These are phyloP conservation scores for Oppia nitens DNA, from an alignment of 1,140 invertebrate species.

Conservation along the genomic window DNA sequence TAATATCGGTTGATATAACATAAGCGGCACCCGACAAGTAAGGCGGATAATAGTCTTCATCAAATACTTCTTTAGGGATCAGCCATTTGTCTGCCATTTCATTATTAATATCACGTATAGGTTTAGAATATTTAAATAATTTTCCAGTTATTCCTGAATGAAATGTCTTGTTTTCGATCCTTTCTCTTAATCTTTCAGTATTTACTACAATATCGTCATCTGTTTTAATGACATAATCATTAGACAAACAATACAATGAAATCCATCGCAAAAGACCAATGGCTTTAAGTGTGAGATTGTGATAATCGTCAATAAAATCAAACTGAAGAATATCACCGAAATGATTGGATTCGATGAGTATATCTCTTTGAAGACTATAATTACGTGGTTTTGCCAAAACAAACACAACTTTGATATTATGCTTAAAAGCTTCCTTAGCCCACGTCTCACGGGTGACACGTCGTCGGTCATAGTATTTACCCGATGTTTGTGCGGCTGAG, in stretches of 20 bases:
- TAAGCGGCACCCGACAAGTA: conserved; percentile 6
- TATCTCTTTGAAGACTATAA: not conserved
- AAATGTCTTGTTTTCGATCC: not conserved
- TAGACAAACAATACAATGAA: conserved; percentile 12
- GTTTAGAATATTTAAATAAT: not conserved
- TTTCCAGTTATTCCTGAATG: not conserved
- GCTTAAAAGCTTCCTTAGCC: not conserved
- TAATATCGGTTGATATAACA: not conserved
- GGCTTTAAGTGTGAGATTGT: conserved; percentile 18
- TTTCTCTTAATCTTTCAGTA: not conserved
- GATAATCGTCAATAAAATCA: conserved; percentile 19
- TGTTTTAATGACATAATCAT: conserved; percentile 19
- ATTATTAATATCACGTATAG: not conserved
- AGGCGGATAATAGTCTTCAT: not conserved
- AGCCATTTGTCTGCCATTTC: conserved; percentile 1
- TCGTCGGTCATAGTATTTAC: conserved; percentile 3
- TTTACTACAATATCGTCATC: conserved; percentile 13
- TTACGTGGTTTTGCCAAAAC: not conserved
- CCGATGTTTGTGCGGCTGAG: not conserved
- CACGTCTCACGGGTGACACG: not conserved
- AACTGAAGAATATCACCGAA: conserved; percentile 22
- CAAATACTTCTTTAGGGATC: not conserved
- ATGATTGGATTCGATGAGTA: conserved; percentile 1
- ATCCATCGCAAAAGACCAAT: conserved; percentile 21
- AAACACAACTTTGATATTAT: conserved; percentile 1